Evolutionary conservation across 2,113 vertebrate genomes (phyloP), one percentile per base, ranked within the genome.

Genomic region (Tretioscincus oriximinensis): DNA sequence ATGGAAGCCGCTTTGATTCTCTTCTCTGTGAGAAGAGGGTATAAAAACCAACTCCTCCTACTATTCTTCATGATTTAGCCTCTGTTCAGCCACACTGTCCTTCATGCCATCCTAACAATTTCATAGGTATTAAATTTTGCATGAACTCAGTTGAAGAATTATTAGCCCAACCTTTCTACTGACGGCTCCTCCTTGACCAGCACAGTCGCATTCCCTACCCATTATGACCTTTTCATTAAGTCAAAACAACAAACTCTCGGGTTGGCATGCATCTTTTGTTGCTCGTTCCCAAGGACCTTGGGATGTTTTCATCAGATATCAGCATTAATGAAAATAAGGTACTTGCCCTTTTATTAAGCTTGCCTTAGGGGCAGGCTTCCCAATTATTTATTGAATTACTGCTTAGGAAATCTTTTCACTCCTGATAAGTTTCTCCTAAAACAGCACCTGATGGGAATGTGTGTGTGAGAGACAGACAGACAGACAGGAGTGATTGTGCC

Each of bases 281-380:
- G 82, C 78, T 88, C 75, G 70, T 83, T 84, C 82, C 85, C 69
- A 88, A 92, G 86, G 86, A 87, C 77, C 87, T 84, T 74, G 76
- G 81, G 80, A 88, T 74, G 18, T 85, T 91, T 88, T 79, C 69
- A 90, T 90, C 83, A 88, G 74, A 45, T 75, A 84, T 86, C 90
- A 92, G 29, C 18, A 31, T 80, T 61, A 67, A 70, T 29, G 85
- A 91, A 95, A 94, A 92, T 68, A 77, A 93, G 88, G 87, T 85
- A 67, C 88, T 63, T 92, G 88, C 80, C 93, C 88, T 93, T 94
- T 89, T 87, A 87, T 92, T 92, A 92, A 91, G 90, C 67, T 81
- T 82, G 82, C 54, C 82, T 90, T 79, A 77, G 90, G 91, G 78
- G 84, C 81, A 86, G 84, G 71, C 90, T 70, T 88, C 83, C 76